These are phyloP conservation scores for Premnoplex brunnescens DNA, from an alignment of 2,797 vertebrate genomes.

Conservation along the genomic window DNA sequence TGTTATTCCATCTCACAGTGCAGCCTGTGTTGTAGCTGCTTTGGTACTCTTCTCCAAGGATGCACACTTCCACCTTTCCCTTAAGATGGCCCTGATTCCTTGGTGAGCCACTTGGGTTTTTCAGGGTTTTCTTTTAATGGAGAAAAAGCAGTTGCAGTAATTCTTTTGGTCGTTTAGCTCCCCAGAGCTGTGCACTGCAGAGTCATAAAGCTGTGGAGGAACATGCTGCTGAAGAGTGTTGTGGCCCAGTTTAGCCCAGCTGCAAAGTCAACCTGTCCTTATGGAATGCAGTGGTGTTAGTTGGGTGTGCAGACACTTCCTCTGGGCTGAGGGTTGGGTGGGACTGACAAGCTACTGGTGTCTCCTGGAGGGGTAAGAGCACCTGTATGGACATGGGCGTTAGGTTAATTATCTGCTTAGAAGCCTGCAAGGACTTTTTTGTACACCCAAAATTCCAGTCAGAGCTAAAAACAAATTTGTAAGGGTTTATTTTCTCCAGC, in stretches of 20 bases:
- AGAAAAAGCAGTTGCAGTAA: neutral
- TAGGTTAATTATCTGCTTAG: neutral
- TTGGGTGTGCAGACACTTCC: neutral
- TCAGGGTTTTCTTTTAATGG: neutral
- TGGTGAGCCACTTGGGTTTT: neutral
- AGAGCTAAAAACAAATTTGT: neutral
- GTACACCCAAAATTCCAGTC: neutral
- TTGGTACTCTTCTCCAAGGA: neutral
- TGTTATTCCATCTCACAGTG: neutral
- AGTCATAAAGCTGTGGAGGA: neutral
- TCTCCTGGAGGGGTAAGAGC: neutral
- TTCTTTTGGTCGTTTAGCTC: neutral
- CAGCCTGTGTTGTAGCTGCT: neutral
- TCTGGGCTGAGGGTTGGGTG: neutral
- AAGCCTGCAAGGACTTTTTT: neutral
- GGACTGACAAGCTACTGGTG: neutral
- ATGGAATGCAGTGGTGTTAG: neutral
- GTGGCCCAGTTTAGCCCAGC: neutral
- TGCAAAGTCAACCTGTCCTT: rapidly evolving
- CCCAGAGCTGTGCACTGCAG: neutral
- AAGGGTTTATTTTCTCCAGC: neutral
- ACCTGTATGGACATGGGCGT: rapidly evolving
- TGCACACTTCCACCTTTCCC: neutral
- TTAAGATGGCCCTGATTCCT: neutral
- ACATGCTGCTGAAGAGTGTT: neutral